Conservation (phyloP, 2,797 vertebrate species). For the Darevskia nairensis region DNA sequence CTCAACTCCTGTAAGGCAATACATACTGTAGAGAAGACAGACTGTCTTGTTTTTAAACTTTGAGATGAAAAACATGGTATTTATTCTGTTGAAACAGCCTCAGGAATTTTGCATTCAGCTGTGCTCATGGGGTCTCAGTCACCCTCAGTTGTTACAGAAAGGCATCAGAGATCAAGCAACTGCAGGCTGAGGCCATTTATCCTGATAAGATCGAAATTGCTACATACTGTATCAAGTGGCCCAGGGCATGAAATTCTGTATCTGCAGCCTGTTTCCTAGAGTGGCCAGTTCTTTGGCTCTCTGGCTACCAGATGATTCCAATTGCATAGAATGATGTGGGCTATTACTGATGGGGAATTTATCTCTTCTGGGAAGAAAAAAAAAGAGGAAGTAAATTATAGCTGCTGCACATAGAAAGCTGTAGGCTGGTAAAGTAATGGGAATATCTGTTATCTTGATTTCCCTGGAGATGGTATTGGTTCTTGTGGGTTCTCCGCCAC, state of each 20-base stretch:
- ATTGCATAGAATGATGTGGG: not conserved
- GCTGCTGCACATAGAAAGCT: constrained; percentile 11
- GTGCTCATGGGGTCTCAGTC: not conserved
- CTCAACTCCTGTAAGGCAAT: not conserved
- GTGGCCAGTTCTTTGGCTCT: not conserved
- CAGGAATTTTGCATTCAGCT: not conserved
- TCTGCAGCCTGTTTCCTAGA: not conserved
- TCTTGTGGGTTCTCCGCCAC: not conserved
- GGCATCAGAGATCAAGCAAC: not conserved
- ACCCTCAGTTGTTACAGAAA: not conserved
- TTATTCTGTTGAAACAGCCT: not conserved
- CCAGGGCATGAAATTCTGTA: not conserved
- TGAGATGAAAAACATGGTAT: not conserved
- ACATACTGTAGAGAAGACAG: not conserved
- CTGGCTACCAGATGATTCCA: not conserved
- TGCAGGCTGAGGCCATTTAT: not conserved
- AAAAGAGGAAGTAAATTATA: not conserved
- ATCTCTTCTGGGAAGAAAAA: not conserved
- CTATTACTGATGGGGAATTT: not conserved
- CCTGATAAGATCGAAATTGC: not conserved
- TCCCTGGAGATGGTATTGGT: not conserved
- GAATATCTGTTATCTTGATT: not conserved
- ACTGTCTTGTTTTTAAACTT: not conserved
- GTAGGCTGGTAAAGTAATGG: not conserved
- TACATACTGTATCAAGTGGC: not conserved